Conservation (phyloP, 2,113 vertebrate species). For the Dermatemys mawii region DNA sequence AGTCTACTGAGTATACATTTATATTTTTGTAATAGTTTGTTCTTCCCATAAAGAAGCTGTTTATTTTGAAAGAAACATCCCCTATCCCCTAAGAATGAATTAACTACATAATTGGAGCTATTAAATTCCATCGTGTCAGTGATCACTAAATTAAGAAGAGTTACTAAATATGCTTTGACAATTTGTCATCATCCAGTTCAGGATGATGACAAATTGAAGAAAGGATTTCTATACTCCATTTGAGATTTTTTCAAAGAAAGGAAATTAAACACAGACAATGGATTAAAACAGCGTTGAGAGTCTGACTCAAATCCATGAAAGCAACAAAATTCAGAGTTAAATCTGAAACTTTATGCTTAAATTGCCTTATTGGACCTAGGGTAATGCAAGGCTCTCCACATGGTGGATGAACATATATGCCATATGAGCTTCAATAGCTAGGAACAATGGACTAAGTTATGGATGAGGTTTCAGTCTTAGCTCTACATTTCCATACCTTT, state of each 20-base stretch:
- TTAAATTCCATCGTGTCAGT: neutral
- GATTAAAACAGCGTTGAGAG: neutral
- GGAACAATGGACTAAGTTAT: fast-evolving
- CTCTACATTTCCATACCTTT: neutral
- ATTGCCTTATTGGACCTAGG: neutral
- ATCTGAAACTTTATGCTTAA: fast-evolving
- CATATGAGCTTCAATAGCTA: neutral
- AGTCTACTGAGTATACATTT: neutral
- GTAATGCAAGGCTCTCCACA: neutral
- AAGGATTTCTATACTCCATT: neutral
- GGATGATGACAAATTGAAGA: too few species aligned
- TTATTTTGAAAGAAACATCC: neutral
- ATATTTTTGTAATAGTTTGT: neutral
- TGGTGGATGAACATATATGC: fast-evolving
- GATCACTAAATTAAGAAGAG: neutral
- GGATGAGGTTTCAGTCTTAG: neutral
- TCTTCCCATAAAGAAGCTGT: neutral
- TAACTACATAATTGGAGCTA: neutral
- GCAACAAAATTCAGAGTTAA: neutral
- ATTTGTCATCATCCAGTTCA: neutral
- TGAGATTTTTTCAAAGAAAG: neutral
- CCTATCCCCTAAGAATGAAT: too few species aligned
- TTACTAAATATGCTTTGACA: neutral
- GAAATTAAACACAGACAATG: neutral
- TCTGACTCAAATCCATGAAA: neutral